These are phyloP conservation scores for Tetraodon nigroviridis DNA, from an alignment of 2,113 vertebrate genomes.

Conservation along the genomic window DNA sequence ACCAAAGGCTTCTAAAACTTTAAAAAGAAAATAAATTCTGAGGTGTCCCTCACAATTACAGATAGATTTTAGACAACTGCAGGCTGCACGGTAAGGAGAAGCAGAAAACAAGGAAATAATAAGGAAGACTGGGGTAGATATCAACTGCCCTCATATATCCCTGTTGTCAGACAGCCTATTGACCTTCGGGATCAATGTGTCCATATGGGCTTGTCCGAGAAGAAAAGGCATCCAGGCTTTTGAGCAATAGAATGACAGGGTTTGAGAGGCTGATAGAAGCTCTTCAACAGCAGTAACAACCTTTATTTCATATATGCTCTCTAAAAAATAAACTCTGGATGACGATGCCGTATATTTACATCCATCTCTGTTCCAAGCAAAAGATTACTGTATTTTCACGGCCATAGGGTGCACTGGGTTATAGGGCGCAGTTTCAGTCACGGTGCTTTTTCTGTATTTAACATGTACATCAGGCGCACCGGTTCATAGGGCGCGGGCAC, in stretches of 20 bases:
- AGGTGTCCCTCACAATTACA: neutral
- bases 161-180: slow-evolving; percentile 19
- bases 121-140: neutral
- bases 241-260: neutral
- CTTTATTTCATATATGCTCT: too few species aligned
- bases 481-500: too few species aligned
- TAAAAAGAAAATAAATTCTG: slow-evolving; percentile 2
- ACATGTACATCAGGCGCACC: too few species aligned
- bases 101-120: neutral
- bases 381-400: too few species aligned
- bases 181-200: slow-evolving; percentile 28
- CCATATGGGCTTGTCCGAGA: slow-evolving; percentile 6
- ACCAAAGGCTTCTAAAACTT: slow-evolving; percentile 5
- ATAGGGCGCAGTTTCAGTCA: too few species aligned
- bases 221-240: slow-evolving; percentile 16
- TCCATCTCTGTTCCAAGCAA: too few species aligned
- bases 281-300: too few species aligned
- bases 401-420: too few species aligned
- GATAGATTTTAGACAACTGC: neutral
- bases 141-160: slow-evolving; percentile 9
- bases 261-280: neutral
- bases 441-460: too few species aligned
- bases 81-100: too few species aligned
- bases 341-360: too few species aligned
- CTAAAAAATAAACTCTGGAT: neutral